A percentile compares a stretch with the other conserved stretches of the same genome.
Evolutionary conservation across 1,140 invertebrate genomes (phyloP).

Genomic region (Trichonephila clavipes): DNA sequence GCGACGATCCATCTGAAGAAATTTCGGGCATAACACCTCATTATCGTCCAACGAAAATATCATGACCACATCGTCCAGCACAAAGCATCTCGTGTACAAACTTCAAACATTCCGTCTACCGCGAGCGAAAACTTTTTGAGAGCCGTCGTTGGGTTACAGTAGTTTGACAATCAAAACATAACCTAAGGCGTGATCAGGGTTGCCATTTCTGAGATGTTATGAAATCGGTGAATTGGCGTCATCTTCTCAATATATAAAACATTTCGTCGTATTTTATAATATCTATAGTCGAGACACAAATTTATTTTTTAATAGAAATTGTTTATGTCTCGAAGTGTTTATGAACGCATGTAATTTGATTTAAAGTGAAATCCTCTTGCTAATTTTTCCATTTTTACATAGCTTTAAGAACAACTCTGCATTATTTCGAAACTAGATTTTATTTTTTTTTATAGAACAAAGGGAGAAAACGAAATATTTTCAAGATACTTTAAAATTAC

Average conservation of each 20-base stretch:
- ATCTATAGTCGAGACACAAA: no score
- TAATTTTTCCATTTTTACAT: no score
- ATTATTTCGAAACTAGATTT: no score
- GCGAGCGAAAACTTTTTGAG: conserved; percentile 13
- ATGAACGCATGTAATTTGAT: no score
- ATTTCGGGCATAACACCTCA: conserved; percentile 65
- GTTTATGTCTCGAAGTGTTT: no score
- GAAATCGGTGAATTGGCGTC: not conserved
- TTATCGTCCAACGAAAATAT: conserved; percentile 9
- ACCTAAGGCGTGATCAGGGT: not conserved
- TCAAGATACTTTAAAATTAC: no score
- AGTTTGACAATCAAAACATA: conserved; percentile 37
- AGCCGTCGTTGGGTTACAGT: not conserved
- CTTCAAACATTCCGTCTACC: not conserved
- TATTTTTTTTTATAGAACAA: no score
- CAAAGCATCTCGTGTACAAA: not conserved
- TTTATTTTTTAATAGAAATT: no score
- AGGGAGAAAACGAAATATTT: no score
- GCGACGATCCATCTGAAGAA: conserved; percentile 50
- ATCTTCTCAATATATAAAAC: not conserved
- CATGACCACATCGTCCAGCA: conserved; percentile 60
- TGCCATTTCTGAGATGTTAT: not conserved
- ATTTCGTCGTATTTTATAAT: no score
- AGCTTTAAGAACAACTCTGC: no score
- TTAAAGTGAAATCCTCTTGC: no score